Evolutionary conservation across 2,797 vertebrate genomes (phyloP), one percentile per base, ranked within the genome.

Genomic region (Hemitrygon akajei): DNA sequence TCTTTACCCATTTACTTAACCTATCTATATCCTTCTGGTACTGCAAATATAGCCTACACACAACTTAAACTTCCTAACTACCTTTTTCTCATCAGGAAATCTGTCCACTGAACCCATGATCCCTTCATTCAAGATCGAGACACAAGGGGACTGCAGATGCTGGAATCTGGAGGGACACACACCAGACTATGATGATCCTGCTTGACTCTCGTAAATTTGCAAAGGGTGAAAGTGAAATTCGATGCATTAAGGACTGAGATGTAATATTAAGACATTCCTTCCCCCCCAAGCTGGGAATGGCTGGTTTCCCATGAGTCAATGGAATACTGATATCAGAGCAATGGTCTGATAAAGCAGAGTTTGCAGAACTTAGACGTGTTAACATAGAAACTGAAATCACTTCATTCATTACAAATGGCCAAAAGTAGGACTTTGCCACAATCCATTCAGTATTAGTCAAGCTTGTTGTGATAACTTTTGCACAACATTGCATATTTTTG

Each of bases 371-470:
- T 14, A 37, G 9, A 60, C 12, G 27, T 91, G n/a, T 95, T 94
- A 87, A 93, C 95, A 94, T 94, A 95, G 95, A 95, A 94, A 96
- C 95, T 95, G 95, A 95, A 95, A 96, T 95, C 94, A 58, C 97
- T 94, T 95, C 94, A 58, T 97, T 94, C 95, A 97, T 97, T 96
- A 96, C 97, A 94, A 95, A 97, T 97, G 95, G 96, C 95, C 93
- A 94, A 94, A 94, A 93, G 94, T 93, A 95, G 94, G 95, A 96
- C 96, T 97, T 96, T 97, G 69, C 87, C 87, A 69, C 87, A 91
- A 69, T 91, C 87, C 66, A n/a, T 71, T 91, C 63, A 91, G n/a
- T 66, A 71, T 91, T 71, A 69, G 63, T 91, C 63, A 37, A 37
- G 10, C 11, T 69, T 25, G 30, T 91, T 71, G 60, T 10, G 16